Base-by-base conservation (phyloP, 1,140 invertebrate genomes). In the Lordiphosa stackelbergi region DNA sequence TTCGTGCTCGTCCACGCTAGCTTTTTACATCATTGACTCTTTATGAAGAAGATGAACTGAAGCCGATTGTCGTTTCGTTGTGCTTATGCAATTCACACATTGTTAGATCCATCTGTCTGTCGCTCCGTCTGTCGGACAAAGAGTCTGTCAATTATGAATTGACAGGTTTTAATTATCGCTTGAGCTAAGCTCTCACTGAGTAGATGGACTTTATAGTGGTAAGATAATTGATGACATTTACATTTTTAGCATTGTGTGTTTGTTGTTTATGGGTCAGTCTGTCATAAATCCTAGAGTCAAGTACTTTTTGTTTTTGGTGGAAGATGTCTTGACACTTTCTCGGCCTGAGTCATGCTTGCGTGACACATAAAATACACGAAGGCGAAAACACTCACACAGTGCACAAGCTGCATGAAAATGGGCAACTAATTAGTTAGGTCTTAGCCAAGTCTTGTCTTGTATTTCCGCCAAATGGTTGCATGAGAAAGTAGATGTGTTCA, bases 11-110 rank as follows among this genome's bases (percentile, higher is more conserved):
- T 19, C 28, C 46, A 48, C 7, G 28, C 28, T 43, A 16, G 8
- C 13, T 37, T 38, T 52, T 38, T 24, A 52, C 49, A 38, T 40
- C 49, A 52, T 24, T 41, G 24, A 19, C 24, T 53, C 13, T 37
- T 34, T 47, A 28, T 37, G 40, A 12, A 22, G 48, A 37, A 22
- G 48, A 37, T 51, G n/a, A 46, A 46, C 31, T 43, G 19, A 38
- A 47, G 53, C 42, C 40, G 53, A 49, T 38, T 45, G 58, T 38
- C 13, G 28, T 53, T 22, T 34, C 38, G 19, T 24, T 46, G 51
- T 65, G 56, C 68, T 78, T 79, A 79, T 81, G 74, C 75, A 79
- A 79, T 79, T 81, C 47, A 75, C 74, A 75, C 72, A 83, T 83
- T 75, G 68, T 81, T 77, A 69, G 66, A 60, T n/a, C 45, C 41